These are phyloP conservation scores for Lobophora halterata DNA, from an alignment of 2,888 invertebrate genomes.

Conservation along the genomic window DNA sequence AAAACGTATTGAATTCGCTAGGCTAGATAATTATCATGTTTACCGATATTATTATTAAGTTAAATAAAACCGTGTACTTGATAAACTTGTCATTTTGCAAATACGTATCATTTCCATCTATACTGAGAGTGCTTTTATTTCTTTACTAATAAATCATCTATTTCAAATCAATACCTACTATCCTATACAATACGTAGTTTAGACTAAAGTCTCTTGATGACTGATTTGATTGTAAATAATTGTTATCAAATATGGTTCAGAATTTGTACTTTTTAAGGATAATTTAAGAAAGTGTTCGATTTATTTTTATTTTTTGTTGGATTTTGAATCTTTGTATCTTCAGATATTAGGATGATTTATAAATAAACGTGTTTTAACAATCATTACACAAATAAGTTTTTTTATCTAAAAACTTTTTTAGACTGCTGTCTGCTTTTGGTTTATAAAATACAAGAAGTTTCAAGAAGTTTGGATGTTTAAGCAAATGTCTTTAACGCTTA, in stretches of 20 bases:
- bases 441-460: too few relatives aligned
- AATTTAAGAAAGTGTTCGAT: conserved; percentile 1
- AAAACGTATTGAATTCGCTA: too few relatives aligned
- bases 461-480: too few relatives aligned
- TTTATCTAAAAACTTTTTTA: conserved; percentile 1
- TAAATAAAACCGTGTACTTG: too few relatives aligned
- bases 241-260: conserved; percentile 11
- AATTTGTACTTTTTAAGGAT: conserved; percentile 10
- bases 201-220: neutral
- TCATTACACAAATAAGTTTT: neutral
- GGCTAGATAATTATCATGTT: too few relatives aligned
- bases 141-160: too few relatives aligned
- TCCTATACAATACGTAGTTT: conserved; percentile 1
- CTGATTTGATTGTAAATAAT: conserved; percentile 20
- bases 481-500: neutral
- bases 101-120: too few relatives aligned
- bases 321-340: conserved; percentile 19
- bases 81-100: too few relatives aligned
- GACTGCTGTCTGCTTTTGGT: too few relatives aligned
- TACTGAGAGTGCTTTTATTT: too few relatives aligned
- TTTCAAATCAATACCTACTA: too few relatives aligned
- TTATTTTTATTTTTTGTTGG: conserved; percentile 9
- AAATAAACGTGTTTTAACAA: conserved; percentile 19
- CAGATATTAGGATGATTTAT: conserved; percentile 23
- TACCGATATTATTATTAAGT: too few relatives aligned